A percentile compares a stretch with the other conserved stretches of the same genome.
phyloP scores from a whole-genome alignment of 2,888 invertebrate species.

The Lepetodrilus schrolli region DNA sequence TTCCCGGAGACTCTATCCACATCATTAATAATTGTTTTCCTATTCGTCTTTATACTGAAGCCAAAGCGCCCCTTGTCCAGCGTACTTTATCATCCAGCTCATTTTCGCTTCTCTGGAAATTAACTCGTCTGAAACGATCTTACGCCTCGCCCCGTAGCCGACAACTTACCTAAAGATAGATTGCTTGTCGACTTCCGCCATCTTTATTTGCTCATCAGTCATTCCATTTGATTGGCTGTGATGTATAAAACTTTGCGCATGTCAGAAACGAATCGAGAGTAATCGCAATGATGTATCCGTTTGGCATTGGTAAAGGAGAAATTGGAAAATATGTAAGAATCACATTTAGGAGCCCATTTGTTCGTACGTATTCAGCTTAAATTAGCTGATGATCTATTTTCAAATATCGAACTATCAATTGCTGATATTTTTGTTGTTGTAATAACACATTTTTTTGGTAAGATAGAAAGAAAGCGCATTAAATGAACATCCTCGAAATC shows the following conservation, averaged over 20 bases:
- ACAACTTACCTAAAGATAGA: slow-evolving; percentile 19
- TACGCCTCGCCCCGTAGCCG: background rate
- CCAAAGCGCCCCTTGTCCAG: background rate
- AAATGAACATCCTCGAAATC: too few relatives aligned
- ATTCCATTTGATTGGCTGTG: slow-evolving; percentile 21
- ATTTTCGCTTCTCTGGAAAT: slow-evolving; percentile 25
- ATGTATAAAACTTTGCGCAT: slow-evolving; percentile 25
- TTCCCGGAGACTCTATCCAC: slow-evolving; percentile 8
- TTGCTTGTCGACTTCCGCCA: slow-evolving; percentile 1
- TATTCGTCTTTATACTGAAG: slow-evolving; percentile 13
- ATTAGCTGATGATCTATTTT: too few relatives aligned
- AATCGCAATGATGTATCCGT: background rate
- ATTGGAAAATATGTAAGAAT: background rate
- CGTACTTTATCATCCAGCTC: slow-evolving; percentile 2
- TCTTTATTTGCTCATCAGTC: slow-evolving; percentile 8
- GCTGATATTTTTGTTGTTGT: too few relatives aligned
- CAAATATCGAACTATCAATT: too few relatives aligned
- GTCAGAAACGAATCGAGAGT: slow-evolving; percentile 1
- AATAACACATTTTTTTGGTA: too few relatives aligned
- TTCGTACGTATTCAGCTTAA: too few relatives aligned
- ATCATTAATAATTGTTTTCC: slow-evolving; percentile 3
- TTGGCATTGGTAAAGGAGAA: background rate
- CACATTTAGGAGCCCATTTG: too few relatives aligned
- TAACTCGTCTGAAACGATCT: slow-evolving; percentile 20
- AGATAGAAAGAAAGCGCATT: too few relatives aligned